Percentiles rank a stretch among this genome's conserved stretches.
These are phyloP conservation scores for Hapalemur alaotrensis DNA, from an alignment of 2,797 vertebrate genomes.

Conservation along the genomic window DNA sequence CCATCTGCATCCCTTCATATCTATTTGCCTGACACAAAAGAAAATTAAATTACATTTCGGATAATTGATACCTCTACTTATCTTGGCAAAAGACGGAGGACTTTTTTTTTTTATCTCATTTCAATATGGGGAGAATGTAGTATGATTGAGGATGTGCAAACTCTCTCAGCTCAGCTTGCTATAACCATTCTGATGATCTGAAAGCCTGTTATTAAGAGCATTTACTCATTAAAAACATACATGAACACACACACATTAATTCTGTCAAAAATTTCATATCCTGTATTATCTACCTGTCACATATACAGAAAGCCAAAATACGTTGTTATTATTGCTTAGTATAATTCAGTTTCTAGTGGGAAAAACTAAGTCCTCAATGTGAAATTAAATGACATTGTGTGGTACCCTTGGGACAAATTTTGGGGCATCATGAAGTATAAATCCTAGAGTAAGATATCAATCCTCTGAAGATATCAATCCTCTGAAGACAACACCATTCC, in stretches of 20 bases:
- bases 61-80: slow-evolving; percentile 64
- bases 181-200: neutral
- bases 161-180: neutral
- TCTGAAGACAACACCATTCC: neutral
- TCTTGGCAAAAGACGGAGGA: slow-evolving; percentile 48
- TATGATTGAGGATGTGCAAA: neutral
- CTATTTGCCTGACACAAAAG: slow-evolving; percentile 44
- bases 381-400: neutral
- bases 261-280: neutral
- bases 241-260: neutral
- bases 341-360: neutral
- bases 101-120: slow-evolving; percentile 57
- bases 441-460: neutral
- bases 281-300: neutral
- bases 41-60: slow-evolving; percentile 61
- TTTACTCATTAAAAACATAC: neutral
- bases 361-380: neutral
- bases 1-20: slow-evolving; percentile 24
- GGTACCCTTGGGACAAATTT: neutral
- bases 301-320: neutral
- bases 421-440: neutral
- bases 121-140: neutral
- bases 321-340: neutral
- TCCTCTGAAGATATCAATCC: neutral
- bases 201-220: slow-evolving; percentile 27